Evolutionary conservation across 2,888 invertebrate species (phyloP).

Genomic region (Notocelia uddmanniana): DNA sequence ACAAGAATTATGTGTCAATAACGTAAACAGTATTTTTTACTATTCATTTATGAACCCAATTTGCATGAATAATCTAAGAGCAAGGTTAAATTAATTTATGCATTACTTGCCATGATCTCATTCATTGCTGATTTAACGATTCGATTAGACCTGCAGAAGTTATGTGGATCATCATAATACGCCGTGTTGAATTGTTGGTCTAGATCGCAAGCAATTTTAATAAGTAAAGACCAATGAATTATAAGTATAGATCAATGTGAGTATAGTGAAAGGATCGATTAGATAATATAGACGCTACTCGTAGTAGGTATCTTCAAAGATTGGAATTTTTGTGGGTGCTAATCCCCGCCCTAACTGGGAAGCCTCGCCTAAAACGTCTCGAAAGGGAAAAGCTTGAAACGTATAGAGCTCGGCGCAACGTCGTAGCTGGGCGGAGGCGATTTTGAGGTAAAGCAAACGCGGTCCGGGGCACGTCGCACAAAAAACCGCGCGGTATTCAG

Average conservation of each 20-base stretch:
- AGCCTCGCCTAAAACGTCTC: no score
- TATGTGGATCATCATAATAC: slow-evolving; percentile 41
- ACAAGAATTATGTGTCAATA: slow-evolving; percentile 2
- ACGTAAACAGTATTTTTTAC: slow-evolving; percentile 43
- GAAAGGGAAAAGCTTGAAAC: no score
- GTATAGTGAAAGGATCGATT: background rate
- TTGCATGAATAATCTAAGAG: slow-evolving; percentile 65
- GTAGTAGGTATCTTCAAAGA: background rate
- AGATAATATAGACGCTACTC: background rate
- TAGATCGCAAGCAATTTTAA: slow-evolving; percentile 15
- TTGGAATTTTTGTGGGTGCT: background rate
- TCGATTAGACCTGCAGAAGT: slow-evolving; percentile 32
- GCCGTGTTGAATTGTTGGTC: slow-evolving; percentile 21
- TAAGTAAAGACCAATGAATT: background rate
- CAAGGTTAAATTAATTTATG: slow-evolving; percentile 71
- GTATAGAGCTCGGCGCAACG: no score
- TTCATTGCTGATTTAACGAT: slow-evolving; percentile 30
- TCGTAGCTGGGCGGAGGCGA: no score
- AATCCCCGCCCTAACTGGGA: no score
- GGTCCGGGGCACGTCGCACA: no score
- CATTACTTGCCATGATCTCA: slow-evolving; percentile 39
- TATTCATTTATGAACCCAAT: slow-evolving; percentile 35
- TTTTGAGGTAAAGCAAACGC: no score
- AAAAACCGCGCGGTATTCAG: no score
- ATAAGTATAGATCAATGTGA: background rate